Conservation (phyloP, 1,140 invertebrate genomes). For the Temnothorax curvispinosus region DNA sequence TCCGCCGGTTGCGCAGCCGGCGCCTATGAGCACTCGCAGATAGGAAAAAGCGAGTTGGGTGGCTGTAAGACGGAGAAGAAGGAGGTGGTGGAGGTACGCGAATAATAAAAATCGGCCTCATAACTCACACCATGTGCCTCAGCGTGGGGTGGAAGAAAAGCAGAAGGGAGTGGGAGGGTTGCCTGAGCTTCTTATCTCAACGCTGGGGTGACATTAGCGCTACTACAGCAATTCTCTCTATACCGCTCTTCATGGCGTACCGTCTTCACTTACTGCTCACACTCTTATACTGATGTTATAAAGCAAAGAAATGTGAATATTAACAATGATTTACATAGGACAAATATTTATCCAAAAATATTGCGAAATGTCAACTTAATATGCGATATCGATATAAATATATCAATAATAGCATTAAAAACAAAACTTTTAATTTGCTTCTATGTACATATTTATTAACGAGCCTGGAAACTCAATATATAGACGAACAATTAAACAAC, state of each 20-base stretch:
- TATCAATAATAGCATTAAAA: background rate
- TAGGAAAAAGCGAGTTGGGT: slow-evolving; percentile 72
- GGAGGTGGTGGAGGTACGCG: slow-evolving; percentile 74
- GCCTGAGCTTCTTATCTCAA: slow-evolving; percentile 84
- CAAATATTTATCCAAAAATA: background rate
- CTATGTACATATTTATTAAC: slow-evolving; percentile 11
- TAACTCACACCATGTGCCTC: slow-evolving; percentile 83
- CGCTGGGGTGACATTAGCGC: slow-evolving; percentile 83
- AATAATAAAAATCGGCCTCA: slow-evolving; percentile 86
- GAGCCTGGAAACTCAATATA: background rate
- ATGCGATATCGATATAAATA: background rate
- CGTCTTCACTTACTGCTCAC: slow-evolving; percentile 11
- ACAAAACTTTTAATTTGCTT: background rate
- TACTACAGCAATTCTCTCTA: slow-evolving; percentile 83
- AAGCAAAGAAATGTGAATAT: background rate
- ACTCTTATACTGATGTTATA: background rate
- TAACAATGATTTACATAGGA: background rate
- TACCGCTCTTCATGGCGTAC: slow-evolving; percentile 75
- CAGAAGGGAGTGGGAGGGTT: slow-evolving; percentile 17
- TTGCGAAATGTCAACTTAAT: background rate
- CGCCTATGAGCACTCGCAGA: slow-evolving; percentile 76
- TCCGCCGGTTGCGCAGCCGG: slow-evolving; percentile 72
- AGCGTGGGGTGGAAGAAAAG: slow-evolving; percentile 76
- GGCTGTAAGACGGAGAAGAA: slow-evolving; percentile 53
- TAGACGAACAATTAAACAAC: slow-evolving; percentile 40